These are phyloP conservation scores for Autographa pulchrina DNA, from an alignment of 2,888 invertebrate species.

Conservation along the genomic window DNA sequence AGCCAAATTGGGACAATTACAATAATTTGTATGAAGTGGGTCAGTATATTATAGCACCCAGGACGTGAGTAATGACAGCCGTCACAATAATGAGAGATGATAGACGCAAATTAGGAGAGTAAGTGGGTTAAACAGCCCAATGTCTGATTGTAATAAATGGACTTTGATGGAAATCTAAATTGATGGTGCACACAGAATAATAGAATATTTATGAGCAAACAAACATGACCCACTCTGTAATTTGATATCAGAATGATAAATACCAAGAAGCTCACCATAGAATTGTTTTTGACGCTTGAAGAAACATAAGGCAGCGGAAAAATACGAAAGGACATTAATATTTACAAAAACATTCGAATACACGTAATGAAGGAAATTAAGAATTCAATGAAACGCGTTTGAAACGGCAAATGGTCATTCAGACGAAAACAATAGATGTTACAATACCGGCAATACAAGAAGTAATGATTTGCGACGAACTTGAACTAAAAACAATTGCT, in stretches of 20 bases:
- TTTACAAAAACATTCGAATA: background rate
- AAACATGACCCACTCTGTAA: background rate
- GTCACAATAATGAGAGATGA: constrained; percentile 62
- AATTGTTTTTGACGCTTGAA: no score
- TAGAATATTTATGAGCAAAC: constrained; percentile 8
- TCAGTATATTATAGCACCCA: constrained; percentile 63
- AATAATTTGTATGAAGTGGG: constrained; percentile 73
- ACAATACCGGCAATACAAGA: constrained; percentile 33
- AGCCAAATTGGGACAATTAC: constrained; percentile 75
- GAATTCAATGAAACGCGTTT: constrained; percentile 14
- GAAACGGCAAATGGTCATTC: constrained; percentile 24
- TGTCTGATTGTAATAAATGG: constrained; percentile 46
- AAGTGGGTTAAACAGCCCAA: constrained; percentile 45
- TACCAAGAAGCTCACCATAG: background rate
- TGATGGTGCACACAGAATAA: constrained; percentile 18
- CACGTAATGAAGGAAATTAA: constrained; percentile 12
- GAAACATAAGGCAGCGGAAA: background rate
- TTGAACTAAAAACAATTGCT: constrained; percentile 60
- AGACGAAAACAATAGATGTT: constrained; percentile 41
- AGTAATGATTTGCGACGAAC: constrained; percentile 59
- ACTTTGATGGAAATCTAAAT: constrained; percentile 26
- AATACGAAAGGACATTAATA: background rate
- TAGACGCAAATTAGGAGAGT: constrained; percentile 54
- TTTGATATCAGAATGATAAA: background rate
- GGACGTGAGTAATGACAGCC: constrained; percentile 68